These are phyloP conservation scores for Calliphora vicina DNA, from an alignment of 1,140 invertebrate species.

Conservation along the genomic window DNA sequence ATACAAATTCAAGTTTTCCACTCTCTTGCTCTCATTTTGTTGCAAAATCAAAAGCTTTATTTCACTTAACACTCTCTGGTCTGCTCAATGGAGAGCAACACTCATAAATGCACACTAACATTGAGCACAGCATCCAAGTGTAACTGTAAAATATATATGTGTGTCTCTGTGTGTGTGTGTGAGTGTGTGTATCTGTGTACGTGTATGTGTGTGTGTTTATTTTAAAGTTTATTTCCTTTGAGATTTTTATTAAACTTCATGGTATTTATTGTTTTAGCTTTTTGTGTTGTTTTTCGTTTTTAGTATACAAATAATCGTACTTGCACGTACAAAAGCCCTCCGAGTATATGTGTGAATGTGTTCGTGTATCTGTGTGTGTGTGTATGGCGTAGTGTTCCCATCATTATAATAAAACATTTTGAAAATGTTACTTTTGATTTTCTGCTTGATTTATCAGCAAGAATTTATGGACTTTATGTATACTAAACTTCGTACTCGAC, in stretches of 20 bases:
- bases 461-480: constrained; percentile 33
- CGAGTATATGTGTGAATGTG: background rate
- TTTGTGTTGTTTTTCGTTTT: background rate
- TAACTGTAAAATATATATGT: background rate
- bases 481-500: background rate
- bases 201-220: background rate
- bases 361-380: background rate
- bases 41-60: background rate
- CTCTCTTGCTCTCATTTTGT: background rate
- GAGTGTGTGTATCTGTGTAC: background rate
- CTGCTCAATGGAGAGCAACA: background rate
- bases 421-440: constrained; percentile 34
- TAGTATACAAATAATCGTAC: background rate
- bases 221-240: constrained; percentile 4
- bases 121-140: background rate
- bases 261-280: background rate
- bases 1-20: background rate
- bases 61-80: background rate
- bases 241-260: background rate
- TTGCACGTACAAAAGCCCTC: too few species aligned
- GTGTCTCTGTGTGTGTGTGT: background rate
- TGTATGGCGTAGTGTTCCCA: background rate
- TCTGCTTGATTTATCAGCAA: constrained; percentile 35
- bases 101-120: background rate
- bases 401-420: constrained; percentile 21